Evolutionary conservation across 2,888 invertebrate species (phyloP).

Genomic region (Autographa gamma): DNA sequence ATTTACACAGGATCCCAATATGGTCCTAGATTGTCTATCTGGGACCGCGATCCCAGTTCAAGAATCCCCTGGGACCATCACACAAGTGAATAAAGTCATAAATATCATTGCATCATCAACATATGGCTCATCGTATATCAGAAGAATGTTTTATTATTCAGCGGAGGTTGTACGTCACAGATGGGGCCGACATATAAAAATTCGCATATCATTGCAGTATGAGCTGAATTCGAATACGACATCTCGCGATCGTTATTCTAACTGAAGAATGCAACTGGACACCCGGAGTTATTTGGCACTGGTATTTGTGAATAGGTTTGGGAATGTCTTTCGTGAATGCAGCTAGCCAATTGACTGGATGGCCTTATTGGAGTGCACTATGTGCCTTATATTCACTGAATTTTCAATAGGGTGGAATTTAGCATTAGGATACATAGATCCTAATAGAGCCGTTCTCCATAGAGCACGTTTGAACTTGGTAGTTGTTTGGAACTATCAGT

Average conservation of each 20-base stretch:
- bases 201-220: slow-evolving; percentile 47
- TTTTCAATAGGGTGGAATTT: neutral
- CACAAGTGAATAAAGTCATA: slow-evolving; percentile 30
- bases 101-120: slow-evolving; percentile 32
- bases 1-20: too few relatives aligned
- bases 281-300: neutral
- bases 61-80: neutral
- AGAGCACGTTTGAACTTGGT: too few relatives aligned
- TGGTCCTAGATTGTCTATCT: too few relatives aligned
- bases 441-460: too few relatives aligned
- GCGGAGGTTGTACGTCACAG: slow-evolving; percentile 37
- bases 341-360: neutral
- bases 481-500: too few relatives aligned
- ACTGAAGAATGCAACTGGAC: slow-evolving; percentile 47
- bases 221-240: slow-evolving; percentile 42
- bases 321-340: neutral
- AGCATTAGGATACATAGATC: too few relatives aligned
- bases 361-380: neutral
- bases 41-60: too few relatives aligned
- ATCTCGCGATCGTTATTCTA: slow-evolving; percentile 31
- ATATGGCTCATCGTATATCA: slow-evolving; percentile 32
- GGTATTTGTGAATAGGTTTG: slow-evolving; percentile 17
- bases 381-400: neutral
- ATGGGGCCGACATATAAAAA: slow-evolving; percentile 46
- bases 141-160: slow-evolving; percentile 51